Conservation (phyloP, 2,113 vertebrate species). For the Merops nubicus region DNA sequence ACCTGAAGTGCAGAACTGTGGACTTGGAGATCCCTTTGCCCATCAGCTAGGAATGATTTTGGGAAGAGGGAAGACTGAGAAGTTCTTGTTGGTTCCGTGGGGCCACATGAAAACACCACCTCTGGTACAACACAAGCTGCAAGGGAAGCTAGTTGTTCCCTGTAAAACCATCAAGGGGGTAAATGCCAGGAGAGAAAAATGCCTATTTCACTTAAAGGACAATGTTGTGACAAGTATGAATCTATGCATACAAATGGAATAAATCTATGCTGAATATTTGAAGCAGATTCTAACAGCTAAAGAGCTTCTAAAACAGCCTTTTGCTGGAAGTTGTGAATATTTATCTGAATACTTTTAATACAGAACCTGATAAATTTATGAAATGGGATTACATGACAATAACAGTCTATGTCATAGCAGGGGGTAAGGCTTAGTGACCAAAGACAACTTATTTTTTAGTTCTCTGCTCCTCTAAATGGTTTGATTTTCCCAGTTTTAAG, state of each 20-base stretch:
- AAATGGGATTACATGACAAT: not conserved
- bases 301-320: not conserved
- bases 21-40: not conserved
- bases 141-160: not conserved
- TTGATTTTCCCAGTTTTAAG: not conserved
- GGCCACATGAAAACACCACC: accelerated
- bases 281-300: not conserved
- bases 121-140: not conserved
- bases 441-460: not conserved
- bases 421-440: not conserved
- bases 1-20: not conserved
- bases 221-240: not conserved
- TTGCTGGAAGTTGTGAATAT: not conserved
- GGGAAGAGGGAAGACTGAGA: not conserved
- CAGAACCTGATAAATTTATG: not conserved
- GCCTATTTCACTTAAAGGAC: not conserved
- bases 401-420: not conserved
- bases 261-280: not conserved
- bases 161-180: not conserved
- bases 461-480: not conserved
- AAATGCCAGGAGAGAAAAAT: not conserved
- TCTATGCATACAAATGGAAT: not conserved
- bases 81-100: not conserved
- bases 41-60: not conserved
- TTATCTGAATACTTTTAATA: not conserved